A percentile compares a stretch with the other conserved stretches of the same genome.
Evolutionary conservation across 2,113 vertebrate species (phyloP).

Genomic region (Girardinichthys multiradiatus): DNA sequence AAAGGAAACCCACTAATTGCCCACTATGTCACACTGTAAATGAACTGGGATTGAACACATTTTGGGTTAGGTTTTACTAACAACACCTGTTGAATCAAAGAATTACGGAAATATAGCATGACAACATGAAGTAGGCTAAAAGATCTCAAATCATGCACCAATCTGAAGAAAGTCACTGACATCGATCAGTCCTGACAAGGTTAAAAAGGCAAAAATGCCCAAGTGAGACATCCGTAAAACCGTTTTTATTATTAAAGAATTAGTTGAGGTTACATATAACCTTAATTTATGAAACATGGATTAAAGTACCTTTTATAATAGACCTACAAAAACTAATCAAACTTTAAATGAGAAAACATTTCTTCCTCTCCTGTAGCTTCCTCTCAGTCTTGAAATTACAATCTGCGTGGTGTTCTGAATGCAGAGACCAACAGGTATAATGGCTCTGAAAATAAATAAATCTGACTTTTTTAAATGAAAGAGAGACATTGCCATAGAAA

Average conservation of each 20-base stretch:
- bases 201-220: not conserved
- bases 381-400: no score
- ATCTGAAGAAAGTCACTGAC: not conserved
- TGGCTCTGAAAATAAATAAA: not conserved
- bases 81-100: not conserved
- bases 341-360: not conserved
- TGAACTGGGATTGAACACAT: no score
- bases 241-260: not conserved
- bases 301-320: not conserved
- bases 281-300: not conserved
- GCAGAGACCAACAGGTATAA: not conserved
- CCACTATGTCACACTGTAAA: no score
- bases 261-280: not conserved
- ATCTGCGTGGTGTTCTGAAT: not conserved
- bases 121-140: not conserved
- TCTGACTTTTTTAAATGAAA: not conserved
- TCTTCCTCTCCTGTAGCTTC: not conserved
- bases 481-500: conserved; percentile 63
- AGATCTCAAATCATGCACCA: not conserved
- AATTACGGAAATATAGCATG: not conserved
- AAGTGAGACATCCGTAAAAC: not conserved
- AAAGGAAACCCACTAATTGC: no score
- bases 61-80: no score
- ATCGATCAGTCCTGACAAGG: not conserved
- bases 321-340: not conserved